These are phyloP conservation scores for Himalopsyche kuldschensis DNA, from an alignment of 2,888 invertebrate genomes.

Conservation along the genomic window DNA sequence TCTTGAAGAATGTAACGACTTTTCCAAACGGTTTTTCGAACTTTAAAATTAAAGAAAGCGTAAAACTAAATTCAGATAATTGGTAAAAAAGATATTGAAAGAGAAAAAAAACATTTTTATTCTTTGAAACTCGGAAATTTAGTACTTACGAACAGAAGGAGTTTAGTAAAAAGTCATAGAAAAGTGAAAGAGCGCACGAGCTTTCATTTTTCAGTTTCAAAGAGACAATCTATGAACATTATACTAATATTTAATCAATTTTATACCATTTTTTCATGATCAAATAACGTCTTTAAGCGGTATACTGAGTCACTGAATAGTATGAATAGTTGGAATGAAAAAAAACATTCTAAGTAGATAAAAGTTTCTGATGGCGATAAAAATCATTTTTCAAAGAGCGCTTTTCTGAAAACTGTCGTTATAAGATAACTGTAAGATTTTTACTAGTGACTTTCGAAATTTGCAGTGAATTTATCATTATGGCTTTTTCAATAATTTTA, in stretches of 20 bases:
- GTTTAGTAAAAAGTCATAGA: background rate
- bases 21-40: background rate
- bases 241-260: background rate
- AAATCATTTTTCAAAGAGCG: constrained; percentile 8
- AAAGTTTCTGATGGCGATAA: constrained; percentile 11
- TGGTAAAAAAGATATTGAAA: constrained; percentile 8
- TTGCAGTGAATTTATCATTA: background rate
- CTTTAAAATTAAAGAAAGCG: background rate
- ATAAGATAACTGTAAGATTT: background rate
- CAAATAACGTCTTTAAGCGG: background rate
- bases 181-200: background rate
- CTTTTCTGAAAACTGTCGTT: constrained; percentile 4
- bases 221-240: background rate
- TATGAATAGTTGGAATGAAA: background rate
- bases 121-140: background rate
- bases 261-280: background rate
- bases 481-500: background rate
- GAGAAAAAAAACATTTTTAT: constrained; percentile 9
- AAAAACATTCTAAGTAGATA: background rate
- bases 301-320: background rate
- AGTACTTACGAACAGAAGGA: background rate
- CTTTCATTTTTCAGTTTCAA: background rate
- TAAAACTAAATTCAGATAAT: constrained; percentile 12
- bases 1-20: background rate
- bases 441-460: background rate